These are phyloP conservation scores for Myotis daubentonii DNA, from an alignment of 2,797 vertebrate genomes.

Conservation along the genomic window DNA sequence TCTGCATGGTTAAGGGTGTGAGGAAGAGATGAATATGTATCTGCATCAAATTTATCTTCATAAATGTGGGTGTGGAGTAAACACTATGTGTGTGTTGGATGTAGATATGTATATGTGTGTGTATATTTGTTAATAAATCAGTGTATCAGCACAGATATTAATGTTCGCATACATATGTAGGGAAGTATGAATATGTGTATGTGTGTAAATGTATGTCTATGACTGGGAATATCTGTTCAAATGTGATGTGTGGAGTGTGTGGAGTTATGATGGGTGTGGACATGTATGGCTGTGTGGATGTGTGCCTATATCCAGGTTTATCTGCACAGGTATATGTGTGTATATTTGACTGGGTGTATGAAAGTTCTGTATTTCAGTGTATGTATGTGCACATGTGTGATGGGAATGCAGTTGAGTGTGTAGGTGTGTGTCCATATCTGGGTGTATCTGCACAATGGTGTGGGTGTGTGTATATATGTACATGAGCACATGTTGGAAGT, in stretches of 20 bases:
- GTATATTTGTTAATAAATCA: background rate
- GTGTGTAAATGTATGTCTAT: background rate
- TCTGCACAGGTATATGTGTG: background rate
- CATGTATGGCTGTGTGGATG: background rate
- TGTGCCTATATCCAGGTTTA: background rate
- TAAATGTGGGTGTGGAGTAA: background rate
- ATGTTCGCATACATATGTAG: background rate
- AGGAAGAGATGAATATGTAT: background rate
- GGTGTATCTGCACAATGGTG: background rate
- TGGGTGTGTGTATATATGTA: background rate
- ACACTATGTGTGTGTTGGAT: background rate
- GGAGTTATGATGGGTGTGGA: background rate
- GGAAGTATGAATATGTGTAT: background rate
- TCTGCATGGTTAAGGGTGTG: background rate
- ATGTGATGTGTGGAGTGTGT: background rate
- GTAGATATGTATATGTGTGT: background rate
- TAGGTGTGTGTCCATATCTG: background rate
- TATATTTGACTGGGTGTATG: background rate
- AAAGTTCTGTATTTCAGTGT: background rate
- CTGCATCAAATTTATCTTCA: background rate
- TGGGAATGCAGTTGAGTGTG: background rate
- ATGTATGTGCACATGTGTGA: background rate
- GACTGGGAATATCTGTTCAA: background rate
- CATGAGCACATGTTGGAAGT: background rate
- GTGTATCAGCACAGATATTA: background rate